A percentile compares a stretch with the other conserved stretches of the same genome.
Conservation (phyloP, 1,140 invertebrate genomes). For the Orius insidiosus region DNA sequence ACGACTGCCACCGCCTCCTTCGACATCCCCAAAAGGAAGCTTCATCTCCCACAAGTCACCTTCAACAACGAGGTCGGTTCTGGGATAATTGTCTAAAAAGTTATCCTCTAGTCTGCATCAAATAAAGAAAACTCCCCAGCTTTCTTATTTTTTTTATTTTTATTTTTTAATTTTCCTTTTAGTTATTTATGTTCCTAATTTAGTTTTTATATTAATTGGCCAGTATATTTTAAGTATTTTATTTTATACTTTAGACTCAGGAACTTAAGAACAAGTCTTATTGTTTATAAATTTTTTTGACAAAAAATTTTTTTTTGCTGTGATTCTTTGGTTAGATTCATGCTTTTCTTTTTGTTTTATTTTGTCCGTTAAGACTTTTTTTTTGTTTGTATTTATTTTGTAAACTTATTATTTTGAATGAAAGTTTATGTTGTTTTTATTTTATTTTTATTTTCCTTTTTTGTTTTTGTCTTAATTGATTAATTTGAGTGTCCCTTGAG, state of each 20-base stretch:
- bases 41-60: slow-evolving; percentile 58
- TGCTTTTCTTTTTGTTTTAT: slow-evolving; percentile 20
- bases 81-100: slow-evolving; percentile 30
- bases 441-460: no score
- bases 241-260: slow-evolving; percentile 5
- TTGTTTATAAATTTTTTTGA: slow-evolving; percentile 6
- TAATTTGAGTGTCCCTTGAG: no score
- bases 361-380: slow-evolving; percentile 16
- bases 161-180: slow-evolving; percentile 6
- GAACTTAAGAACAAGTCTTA: slow-evolving; percentile 13
- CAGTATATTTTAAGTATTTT: slow-evolving; percentile 6
- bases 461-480: slow-evolving; percentile 11
- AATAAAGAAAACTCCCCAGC: neutral
- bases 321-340: slow-evolving; percentile 24
- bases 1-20: slow-evolving; percentile 28
- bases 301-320: slow-evolving; percentile 11
- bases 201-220: neutral
- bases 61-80: slow-evolving; percentile 72
- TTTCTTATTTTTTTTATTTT: slow-evolving; percentile 9
- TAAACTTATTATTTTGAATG: no score
- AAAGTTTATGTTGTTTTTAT: slow-evolving; percentile 17
- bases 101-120: neutral
- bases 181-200: slow-evolving; percentile 7
- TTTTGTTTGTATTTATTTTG: slow-evolving; percentile 19
- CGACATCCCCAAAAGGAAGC: slow-evolving; percentile 36